phyloP scores from a whole-genome alignment of 1,140 invertebrate species.

The Acromyrmex echinatior region DNA sequence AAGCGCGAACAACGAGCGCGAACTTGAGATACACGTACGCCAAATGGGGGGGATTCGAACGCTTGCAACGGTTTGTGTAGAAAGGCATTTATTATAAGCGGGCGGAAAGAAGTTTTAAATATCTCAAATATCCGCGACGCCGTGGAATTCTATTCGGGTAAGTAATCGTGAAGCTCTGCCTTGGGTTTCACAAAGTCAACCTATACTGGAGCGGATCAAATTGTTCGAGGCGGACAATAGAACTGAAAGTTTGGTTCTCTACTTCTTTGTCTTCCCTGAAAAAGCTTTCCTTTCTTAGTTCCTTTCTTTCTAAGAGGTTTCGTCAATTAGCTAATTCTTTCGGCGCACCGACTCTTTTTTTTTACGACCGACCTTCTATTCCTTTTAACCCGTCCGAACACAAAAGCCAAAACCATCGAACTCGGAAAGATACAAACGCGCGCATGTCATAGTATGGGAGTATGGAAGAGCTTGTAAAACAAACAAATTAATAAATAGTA shows the following conservation, averaged over 20 bases:
- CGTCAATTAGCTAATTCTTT: conserved; percentile 81
- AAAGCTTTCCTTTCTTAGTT: conserved; percentile 47
- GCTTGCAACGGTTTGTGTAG: neutral
- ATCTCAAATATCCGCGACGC: conserved; percentile 31
- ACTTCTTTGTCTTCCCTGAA: conserved; percentile 65
- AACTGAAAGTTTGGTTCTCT: conserved; percentile 64
- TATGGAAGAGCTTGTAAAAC: neutral
- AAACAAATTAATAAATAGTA: neutral
- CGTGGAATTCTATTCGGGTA: conserved; percentile 39
- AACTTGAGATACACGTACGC: conserved; percentile 1
- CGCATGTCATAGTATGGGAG: conserved; percentile 19
- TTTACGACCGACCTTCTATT: conserved; percentile 71
- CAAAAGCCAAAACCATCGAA: conserved; percentile 45
- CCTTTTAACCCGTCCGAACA: conserved; percentile 60
- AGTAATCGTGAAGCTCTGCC: conserved; percentile 54
- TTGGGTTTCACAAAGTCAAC: conserved; percentile 64
- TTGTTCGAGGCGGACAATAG: conserved; percentile 67
- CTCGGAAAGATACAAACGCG: conserved; percentile 43
- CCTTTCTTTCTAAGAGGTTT: conserved; percentile 67
- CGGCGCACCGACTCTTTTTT: conserved; percentile 46
- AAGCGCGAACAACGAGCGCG: conserved; percentile 5
- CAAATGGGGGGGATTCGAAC: conserved; percentile 27
- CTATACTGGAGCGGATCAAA: conserved; percentile 59
- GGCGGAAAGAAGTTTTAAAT: conserved; percentile 30
- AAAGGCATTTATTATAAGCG: conserved; percentile 1